Evolutionary conservation across 2,888 invertebrate genomes (phyloP), one percentile per base, ranked within the genome.

Genomic region (Homarus gammarus): DNA sequence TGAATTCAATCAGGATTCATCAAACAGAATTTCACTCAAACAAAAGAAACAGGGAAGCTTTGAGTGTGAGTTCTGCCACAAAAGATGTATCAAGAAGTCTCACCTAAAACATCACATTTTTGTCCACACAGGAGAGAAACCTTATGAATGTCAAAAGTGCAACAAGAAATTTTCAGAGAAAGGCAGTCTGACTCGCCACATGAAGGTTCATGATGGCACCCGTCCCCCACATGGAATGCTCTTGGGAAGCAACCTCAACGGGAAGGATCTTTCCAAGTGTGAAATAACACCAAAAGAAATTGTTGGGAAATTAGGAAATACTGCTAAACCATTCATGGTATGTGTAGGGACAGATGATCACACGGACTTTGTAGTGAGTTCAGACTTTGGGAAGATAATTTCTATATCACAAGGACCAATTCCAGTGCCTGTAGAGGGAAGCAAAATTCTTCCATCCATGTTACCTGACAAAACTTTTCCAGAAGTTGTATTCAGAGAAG

Each of bases 41-140:
- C 6, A 8, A 2, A 40, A 15, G 27, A 51, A 22, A 12, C n/a
- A 27, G 31, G 1, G 15, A 18, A 38, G 6, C 49, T 8, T 79
- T 61, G 79, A 79, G 64, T 79, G 79, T 15, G 64, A 79, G 61
- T 40, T 61, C 12, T 75, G 40, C 44, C 40, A n/a, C 27, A 75
- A 75, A 33, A 75, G 2, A 18, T 75, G 27, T 33, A 27, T 27
- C 22, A 75, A 44, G 8, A 27, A 40, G 22, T 40, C 75, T 12
- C 40, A 40, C 1, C 12, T 75, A 12, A 10, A 44, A 12, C 44
- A 75, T 27, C 75, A 75, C 38, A 27, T 40, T 44, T 40, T 15
- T 44, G 44, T 33, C 22, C 75, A 75, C 75, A 44, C 44, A 6
- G 75, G 75, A 27, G 75, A 75, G 40, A 36, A 75, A 44, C 75